phyloP scores from a whole-genome alignment of 2,888 invertebrate genomes.

The Scaeva pyrastri region DNA sequence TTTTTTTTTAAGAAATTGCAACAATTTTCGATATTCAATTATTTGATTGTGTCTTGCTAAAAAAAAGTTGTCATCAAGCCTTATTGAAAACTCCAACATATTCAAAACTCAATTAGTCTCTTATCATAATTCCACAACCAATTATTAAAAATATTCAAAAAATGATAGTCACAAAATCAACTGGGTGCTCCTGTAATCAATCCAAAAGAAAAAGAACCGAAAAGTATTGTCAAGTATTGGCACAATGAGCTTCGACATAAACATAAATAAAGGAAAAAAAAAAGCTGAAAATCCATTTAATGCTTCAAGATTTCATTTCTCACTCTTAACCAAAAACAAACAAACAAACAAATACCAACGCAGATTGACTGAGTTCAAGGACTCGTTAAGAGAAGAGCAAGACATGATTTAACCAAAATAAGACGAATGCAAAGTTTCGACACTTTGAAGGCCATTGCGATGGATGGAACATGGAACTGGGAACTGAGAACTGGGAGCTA shows the following conservation, averaged over 20 bases:
- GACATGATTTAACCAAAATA: conserved; percentile 10
- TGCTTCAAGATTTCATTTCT: conserved; percentile 43
- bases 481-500: neutral
- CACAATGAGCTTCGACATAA: conserved; percentile 26
- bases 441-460: neutral
- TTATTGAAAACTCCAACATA: too few relatives aligned
- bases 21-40: too few relatives aligned
- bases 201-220: too few relatives aligned
- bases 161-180: too few relatives aligned
- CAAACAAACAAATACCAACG: too few relatives aligned
- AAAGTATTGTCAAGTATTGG: conserved; percentile 26
- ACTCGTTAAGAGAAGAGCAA: conserved; percentile 23
- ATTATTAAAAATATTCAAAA: too few relatives aligned
- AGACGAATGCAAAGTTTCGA: conserved; percentile 29
- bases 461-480: neutral
- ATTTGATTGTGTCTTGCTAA: too few relatives aligned
- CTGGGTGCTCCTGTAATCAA: conserved; percentile 66
- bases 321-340: conserved; percentile 22
- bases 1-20: too few relatives aligned
- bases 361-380: conserved; percentile 27
- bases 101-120: too few relatives aligned
- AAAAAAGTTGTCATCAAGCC: too few relatives aligned
- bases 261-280: conserved; percentile 44
- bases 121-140: too few relatives aligned
- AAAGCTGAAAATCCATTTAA: conserved; percentile 18